Percentiles rank a stretch among this genome's conserved stretches.
Conservation (phyloP, 2,797 vertebrate genomes). For the Tympanoctomys barrerae region DNA sequence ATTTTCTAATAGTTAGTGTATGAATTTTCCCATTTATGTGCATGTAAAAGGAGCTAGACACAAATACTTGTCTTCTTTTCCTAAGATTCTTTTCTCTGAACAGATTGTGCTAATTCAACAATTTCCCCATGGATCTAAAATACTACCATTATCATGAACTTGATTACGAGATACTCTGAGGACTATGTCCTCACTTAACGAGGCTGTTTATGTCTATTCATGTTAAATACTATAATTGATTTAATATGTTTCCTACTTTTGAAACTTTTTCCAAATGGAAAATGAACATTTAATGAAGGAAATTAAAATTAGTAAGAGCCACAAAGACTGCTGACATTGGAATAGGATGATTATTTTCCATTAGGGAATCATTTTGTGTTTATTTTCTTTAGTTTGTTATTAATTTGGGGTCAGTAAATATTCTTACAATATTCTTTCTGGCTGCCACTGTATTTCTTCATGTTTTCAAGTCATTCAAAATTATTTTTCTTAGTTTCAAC, state of each 20-base stretch:
- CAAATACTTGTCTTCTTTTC: not conserved
- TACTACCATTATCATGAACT: not conserved
- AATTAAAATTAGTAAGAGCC: not conserved
- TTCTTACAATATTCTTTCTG: not conserved
- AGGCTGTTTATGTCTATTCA: not conserved
- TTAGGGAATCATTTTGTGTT: not conserved
- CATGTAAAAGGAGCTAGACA: too few relatives aligned
- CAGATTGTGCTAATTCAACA: too few relatives aligned
- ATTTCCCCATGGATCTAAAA: not conserved
- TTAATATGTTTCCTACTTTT: not conserved
- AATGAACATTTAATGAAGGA: not conserved
- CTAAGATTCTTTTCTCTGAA: not conserved
- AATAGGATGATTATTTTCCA: not conserved
- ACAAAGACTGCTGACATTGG: not conserved
- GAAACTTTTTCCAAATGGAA: not conserved
- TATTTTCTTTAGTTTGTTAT: not conserved
- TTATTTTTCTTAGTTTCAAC: not conserved
- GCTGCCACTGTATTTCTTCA: not conserved
- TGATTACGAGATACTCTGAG: not conserved
- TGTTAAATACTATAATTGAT: not conserved
- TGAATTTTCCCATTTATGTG: not conserved
- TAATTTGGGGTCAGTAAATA: not conserved
- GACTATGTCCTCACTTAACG: not conserved
- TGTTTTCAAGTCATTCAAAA: not conserved
- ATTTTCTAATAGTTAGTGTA: not conserved